Evolutionary conservation across 1,140 invertebrate species (phyloP).

Genomic region (Coelopa frigida): DNA sequence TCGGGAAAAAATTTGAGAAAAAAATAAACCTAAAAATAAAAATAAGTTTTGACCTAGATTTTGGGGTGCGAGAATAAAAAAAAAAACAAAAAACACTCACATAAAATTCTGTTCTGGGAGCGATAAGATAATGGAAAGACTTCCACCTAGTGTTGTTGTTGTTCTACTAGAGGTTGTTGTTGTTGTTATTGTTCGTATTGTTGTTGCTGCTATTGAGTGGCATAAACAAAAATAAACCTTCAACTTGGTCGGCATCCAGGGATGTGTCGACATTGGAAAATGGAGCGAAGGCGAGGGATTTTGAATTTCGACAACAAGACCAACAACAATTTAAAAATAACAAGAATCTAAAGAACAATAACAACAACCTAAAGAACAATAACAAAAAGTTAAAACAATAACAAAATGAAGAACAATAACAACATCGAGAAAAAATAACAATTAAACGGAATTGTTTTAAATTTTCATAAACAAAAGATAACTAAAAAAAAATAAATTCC

Average conservation of each 20-base stretch:
- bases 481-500: too few relatives aligned
- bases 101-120: neutral
- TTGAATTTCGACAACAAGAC: too few relatives aligned
- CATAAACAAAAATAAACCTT: conserved; percentile 45
- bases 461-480: too few relatives aligned
- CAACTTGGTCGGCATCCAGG: conserved; percentile 44
- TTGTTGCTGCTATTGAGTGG: neutral
- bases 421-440: too few relatives aligned
- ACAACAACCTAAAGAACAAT: too few relatives aligned
- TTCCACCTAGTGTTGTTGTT: neutral
- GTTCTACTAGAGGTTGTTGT: neutral
- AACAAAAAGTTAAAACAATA: too few relatives aligned
- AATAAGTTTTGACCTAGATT: conserved; percentile 11
- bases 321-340: too few relatives aligned
- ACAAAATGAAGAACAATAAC: too few relatives aligned
- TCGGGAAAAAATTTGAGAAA: neutral
- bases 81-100: too few relatives aligned
- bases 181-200: neutral
- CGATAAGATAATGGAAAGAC: neutral
- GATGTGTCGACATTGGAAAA: conserved; percentile 36
- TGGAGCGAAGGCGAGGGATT: too few relatives aligned
- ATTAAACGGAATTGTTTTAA: too few relatives aligned
- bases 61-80: neutral
- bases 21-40: neutral
- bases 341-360: too few relatives aligned